Percentiles rank a stretch among this genome's conserved stretches.
These are phyloP conservation scores for Philaenus spumarius DNA, from an alignment of 1,140 invertebrate species.

Conservation along the genomic window DNA sequence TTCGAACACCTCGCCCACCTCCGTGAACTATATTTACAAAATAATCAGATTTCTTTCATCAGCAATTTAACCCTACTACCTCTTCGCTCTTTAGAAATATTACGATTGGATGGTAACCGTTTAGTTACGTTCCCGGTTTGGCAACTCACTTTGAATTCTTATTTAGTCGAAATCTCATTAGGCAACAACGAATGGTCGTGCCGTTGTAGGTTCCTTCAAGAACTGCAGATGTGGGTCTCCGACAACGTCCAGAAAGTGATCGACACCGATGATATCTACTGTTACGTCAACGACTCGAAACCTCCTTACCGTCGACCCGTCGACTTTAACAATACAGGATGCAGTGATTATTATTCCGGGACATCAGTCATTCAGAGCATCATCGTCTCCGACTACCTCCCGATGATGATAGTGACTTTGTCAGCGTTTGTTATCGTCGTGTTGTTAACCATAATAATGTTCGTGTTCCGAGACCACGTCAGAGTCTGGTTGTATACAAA, in stretches of 20 bases:
- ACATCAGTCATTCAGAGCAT: conserved; percentile 76
- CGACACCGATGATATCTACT: conserved; percentile 70
- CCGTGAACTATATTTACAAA: conserved; percentile 78
- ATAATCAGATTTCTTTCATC: conserved; percentile 72
- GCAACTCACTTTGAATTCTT: conserved; percentile 66
- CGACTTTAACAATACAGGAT: conserved; percentile 73
- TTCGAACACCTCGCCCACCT: conserved; percentile 77
- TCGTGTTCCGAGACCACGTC: conserved; percentile 76
- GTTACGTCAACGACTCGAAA: conserved; percentile 67
- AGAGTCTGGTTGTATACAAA: conserved; percentile 81
- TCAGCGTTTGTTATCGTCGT: conserved; percentile 65
- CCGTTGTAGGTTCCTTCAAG: conserved; percentile 81
- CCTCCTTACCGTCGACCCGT: conserved; percentile 62
- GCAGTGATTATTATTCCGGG: conserved; percentile 74
- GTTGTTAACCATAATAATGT: conserved; percentile 63
- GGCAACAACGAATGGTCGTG: conserved; percentile 84
- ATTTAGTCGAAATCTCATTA: conserved; percentile 62
- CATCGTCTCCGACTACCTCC: conserved; percentile 75
- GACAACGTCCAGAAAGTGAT: conserved; percentile 73
- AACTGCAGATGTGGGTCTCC: conserved; percentile 73
- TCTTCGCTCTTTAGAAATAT: conserved; percentile 67
- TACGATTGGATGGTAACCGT: conserved; percentile 78
- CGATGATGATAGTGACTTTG: conserved; percentile 66
- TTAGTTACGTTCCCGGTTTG: conserved; percentile 75
- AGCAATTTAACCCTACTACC: conserved; percentile 73